Conservation (phyloP, 2,888 invertebrate genomes). For the Cantharis flavilabris region DNA sequence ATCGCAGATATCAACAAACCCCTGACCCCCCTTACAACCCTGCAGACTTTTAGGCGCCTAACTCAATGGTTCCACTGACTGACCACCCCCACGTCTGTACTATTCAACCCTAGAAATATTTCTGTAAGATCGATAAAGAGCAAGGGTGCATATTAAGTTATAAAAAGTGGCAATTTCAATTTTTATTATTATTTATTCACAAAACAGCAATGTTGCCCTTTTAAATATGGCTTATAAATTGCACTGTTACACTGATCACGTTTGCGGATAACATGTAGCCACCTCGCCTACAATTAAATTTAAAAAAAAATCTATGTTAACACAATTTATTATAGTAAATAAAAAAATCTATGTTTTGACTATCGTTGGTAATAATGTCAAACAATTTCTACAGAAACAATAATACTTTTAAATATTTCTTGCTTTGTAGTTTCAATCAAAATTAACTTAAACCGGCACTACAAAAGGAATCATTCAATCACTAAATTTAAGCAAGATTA, state of each 20-base stretch:
- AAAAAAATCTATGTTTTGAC: too few relatives aligned
- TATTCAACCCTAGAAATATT: slow-evolving; percentile 32
- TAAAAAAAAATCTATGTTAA: not conserved
- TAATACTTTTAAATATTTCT: too few relatives aligned
- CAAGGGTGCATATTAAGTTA: slow-evolving; percentile 30
- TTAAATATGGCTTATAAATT: not conserved
- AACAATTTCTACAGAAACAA: too few relatives aligned
- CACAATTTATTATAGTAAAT: too few relatives aligned
- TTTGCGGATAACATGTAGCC: not conserved
- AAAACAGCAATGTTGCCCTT: not conserved
- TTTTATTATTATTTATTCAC: not conserved
- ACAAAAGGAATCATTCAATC: not conserved
- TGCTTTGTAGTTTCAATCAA: too few relatives aligned
- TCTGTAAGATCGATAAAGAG: slow-evolving; percentile 38
- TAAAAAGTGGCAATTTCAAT: slow-evolving; percentile 23
- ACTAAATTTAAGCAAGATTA: not conserved
- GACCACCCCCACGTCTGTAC: slow-evolving; percentile 42
- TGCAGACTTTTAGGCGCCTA: slow-evolving; percentile 29
- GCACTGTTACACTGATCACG: not conserved
- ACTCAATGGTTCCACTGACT: slow-evolving; percentile 40
- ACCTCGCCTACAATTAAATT: not conserved
- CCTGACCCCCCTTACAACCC: slow-evolving; percentile 20
- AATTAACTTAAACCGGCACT: too few relatives aligned
- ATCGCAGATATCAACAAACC: slow-evolving; percentile 9
- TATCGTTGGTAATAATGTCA: too few relatives aligned